Evolutionary conservation across 92 coral and sea anemone species (phyloP), one percentile per base, ranked within the genome.

Genomic region (Desmophyllum pertusum): DNA sequence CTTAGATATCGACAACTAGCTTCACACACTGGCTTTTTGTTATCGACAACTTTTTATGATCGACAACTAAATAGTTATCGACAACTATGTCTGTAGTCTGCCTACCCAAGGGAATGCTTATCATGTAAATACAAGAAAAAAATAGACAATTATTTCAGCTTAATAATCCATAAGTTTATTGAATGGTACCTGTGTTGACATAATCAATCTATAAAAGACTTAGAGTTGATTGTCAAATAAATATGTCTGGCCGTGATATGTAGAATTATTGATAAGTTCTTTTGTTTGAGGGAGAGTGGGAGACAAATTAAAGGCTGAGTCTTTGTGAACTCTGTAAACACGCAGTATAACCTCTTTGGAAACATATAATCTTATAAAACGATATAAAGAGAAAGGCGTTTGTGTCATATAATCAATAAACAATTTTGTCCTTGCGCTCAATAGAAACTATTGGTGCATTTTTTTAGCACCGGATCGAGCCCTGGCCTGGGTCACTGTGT

Each of bases 161-260:
- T 29, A 21, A 35, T 41, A 64, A 43, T 43, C 37, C 46, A 5
- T 27, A 2, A 13, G 8, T 10, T 77, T 5, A 66, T 48, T 80
- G n/a, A 38, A 3, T 48, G 76, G 10, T 8, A 29, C 35, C 59
- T 42, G 7, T 61, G 50, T 78, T 43, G 43, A 78, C 73, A 42
- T 40, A 59, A 1, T 77, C 70, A 40, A 41, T 41, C 83, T 14
- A 42, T 2, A 31, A 78, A 63, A 4, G 19, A 64, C 70, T 39
- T 78, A 42, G 17, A 63, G 40, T 78, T 64, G 64, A 42, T 78
- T 31, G 30, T 27, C 19, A 42, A 64, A 17, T 64, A 42, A 63
- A 40, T n/a, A 23, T 30, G 5, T 17, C 52, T 36, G 9, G 55
- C n/a, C 21, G 64, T 29, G 73, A 43, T 62, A 57, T 27, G 35